phyloP scores from a whole-genome alignment of 2,888 invertebrate genomes.

The Harpagoxenus sublaevis region DNA sequence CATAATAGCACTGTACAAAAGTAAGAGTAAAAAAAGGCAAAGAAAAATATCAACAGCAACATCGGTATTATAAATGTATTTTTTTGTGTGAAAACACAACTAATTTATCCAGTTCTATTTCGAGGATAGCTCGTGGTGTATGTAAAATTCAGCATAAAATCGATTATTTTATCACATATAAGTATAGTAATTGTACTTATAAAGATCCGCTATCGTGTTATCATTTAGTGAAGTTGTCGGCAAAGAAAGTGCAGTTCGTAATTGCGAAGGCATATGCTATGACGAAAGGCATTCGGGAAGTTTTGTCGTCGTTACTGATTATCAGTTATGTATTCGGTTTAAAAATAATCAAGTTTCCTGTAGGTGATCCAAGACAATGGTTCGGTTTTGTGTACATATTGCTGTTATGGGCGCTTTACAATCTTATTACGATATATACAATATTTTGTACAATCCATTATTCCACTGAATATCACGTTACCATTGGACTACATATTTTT shows the following conservation, averaged over 20 bases:
- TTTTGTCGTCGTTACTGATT: constrained; percentile 3
- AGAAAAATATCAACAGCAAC: neutral
- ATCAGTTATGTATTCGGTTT: neutral
- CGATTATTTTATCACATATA: constrained; percentile 16
- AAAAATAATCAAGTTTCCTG: neutral
- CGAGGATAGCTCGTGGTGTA: neutral
- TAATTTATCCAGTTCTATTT: neutral
- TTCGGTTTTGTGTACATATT: neutral
- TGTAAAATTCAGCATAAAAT: constrained; percentile 1
- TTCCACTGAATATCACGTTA: neutral
- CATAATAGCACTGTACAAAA: neutral
- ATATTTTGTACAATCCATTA: neutral
- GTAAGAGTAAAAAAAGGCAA: neutral
- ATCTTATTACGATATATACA: neutral
- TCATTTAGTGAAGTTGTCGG: neutral
- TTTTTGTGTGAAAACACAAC: neutral
- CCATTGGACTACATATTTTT: neutral
- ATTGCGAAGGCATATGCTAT: neutral
- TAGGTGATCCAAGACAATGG: neutral
- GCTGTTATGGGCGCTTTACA: neutral
- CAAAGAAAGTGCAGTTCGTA: neutral
- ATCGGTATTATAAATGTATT: neutral
- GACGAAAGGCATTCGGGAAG: neutral
- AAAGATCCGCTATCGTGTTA: neutral
- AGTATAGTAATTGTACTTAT: neutral